phyloP scores from a whole-genome alignment of 2,888 invertebrate species.

The Drepanosiphum platanoidis region DNA sequence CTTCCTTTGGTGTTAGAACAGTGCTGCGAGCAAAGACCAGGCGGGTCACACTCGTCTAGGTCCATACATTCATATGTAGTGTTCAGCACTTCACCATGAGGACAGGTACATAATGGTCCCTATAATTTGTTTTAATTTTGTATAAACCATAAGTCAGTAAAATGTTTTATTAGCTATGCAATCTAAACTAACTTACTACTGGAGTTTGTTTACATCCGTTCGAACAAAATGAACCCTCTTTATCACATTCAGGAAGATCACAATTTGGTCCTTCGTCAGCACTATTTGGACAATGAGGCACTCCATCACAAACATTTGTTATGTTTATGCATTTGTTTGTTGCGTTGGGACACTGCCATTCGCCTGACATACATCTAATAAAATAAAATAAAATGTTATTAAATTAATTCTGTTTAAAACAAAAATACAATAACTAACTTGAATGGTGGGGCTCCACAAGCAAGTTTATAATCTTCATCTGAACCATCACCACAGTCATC shows the following conservation, averaged over 20 bases:
- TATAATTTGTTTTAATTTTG: constrained; percentile 63
- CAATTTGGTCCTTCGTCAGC: constrained; percentile 93
- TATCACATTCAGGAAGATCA: constrained; percentile 79
- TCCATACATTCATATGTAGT: constrained; percentile 81
- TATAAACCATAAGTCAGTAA: neutral
- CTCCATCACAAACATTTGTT: constrained; percentile 88
- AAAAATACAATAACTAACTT: constrained; percentile 65
- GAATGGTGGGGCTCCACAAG: constrained; percentile 82
- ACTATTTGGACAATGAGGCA: constrained; percentile 90
- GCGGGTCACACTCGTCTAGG: constrained; percentile 86
- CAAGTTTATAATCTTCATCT: constrained; percentile 86
- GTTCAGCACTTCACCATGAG: constrained; percentile 82
- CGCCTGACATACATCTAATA: constrained; percentile 75
- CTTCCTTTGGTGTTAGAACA: constrained; percentile 92
- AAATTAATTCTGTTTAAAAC: neutral
- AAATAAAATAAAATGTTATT: neutral
- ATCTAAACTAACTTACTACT: constrained; percentile 66
- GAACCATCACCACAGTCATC: constrained; percentile 93
- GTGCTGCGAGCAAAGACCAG: constrained; percentile 89
- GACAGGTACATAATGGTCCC: constrained; percentile 92
- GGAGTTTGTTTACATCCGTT: constrained; percentile 89
- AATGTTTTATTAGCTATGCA: constrained; percentile 32
- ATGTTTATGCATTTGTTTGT: constrained; percentile 85
- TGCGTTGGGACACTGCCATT: constrained; percentile 89
- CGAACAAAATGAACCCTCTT: constrained; percentile 82